Evolutionary conservation across 2,888 invertebrate species (phyloP).

Genomic region (Neoascia interrupta): DNA sequence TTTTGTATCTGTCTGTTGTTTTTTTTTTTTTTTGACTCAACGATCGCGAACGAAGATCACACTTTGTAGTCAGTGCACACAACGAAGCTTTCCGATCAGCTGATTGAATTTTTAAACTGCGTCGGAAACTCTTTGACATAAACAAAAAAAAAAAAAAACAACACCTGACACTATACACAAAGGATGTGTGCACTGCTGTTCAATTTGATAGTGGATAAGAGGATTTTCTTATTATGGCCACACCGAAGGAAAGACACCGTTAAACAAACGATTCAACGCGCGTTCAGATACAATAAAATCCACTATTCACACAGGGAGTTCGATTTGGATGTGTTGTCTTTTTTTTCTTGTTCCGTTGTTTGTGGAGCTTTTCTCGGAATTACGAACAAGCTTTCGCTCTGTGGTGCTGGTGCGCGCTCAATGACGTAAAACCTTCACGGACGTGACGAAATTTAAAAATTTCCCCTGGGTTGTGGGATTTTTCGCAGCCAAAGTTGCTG

Average conservation of each 20-base stretch:
- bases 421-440: conserved; percentile 40
- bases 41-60: conserved; percentile 14
- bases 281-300: conserved; percentile 60
- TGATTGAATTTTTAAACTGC: too few relatives aligned
- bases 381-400: conserved; percentile 56
- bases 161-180: not conserved
- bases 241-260: conserved; percentile 25
- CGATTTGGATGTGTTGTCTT: conserved; percentile 36
- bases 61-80: too few relatives aligned
- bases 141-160: not conserved
- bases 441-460: conserved; percentile 35
- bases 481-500: conserved; percentile 23
- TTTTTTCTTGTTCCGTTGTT: conserved; percentile 14
- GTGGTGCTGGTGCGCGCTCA: not conserved
- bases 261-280: too few relatives aligned
- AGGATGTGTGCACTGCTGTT: not conserved
- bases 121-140: not conserved
- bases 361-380: conserved; percentile 43
- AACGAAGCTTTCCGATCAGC: conserved; percentile 43
- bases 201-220: conserved; percentile 9
- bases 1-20: too few relatives aligned
- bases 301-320: conserved; percentile 32
- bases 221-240: conserved; percentile 10
- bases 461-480: conserved; percentile 30
- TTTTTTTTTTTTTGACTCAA: too few relatives aligned